Percentiles rank a stretch among this genome's conserved stretches.
Conservation (phyloP, 2,113 vertebrate genomes). For the Sinocyclocheilus grahami region DNA sequence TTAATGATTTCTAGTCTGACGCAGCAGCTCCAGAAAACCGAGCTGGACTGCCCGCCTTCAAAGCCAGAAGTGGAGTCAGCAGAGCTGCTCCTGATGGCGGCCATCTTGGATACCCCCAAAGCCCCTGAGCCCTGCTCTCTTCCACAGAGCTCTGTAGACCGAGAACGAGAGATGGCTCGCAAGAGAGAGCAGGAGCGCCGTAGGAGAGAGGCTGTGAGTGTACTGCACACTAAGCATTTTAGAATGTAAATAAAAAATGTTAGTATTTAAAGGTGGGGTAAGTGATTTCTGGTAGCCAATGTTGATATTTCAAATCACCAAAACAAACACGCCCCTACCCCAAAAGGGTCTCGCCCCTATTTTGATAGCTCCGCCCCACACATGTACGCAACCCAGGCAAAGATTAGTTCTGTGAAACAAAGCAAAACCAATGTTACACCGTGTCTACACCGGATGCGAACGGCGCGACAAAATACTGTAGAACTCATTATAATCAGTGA, state of each 20-base stretch:
- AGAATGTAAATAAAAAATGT: not conserved
- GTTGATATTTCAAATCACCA: too few relatives aligned
- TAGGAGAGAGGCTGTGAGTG: conserved; percentile 84
- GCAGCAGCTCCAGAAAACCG: conserved; percentile 34
- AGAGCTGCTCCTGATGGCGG: conserved; percentile 51
- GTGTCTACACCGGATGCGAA: too few relatives aligned
- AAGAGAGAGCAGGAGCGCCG: conserved; percentile 88
- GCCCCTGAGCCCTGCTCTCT: conserved; percentile 53
- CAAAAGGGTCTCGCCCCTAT: too few relatives aligned
- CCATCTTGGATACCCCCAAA: conserved; percentile 52
- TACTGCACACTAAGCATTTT: conserved; percentile 41
- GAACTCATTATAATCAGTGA: too few relatives aligned
- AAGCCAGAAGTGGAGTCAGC: conserved; percentile 51
- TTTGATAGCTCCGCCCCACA: too few relatives aligned
- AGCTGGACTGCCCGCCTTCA: conserved; percentile 36
- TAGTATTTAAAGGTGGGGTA: not conserved
- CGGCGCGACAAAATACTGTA: too few relatives aligned
- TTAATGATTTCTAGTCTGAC: conserved; percentile 45
- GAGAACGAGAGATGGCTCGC: conserved; percentile 81
- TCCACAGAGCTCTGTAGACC: conserved; percentile 58
- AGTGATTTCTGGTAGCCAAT: too few relatives aligned
- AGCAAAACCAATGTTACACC: too few relatives aligned
- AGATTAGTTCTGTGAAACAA: too few relatives aligned
- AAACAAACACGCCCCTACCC: too few relatives aligned
- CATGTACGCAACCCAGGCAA: too few relatives aligned